phyloP scores from a whole-genome alignment of 2,797 vertebrate species.

The Caiman crocodilus region DNA sequence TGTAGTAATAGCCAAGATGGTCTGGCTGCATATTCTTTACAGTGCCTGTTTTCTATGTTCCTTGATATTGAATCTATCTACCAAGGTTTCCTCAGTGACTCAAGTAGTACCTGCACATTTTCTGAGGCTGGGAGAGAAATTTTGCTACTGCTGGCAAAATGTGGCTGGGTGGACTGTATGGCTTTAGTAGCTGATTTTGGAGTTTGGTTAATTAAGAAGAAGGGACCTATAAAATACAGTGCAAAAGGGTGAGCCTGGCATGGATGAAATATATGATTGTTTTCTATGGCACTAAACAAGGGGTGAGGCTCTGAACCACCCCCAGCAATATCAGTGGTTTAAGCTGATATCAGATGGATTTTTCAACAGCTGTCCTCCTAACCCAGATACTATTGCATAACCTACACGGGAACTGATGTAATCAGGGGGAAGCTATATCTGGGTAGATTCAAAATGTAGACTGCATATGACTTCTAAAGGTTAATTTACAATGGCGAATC shows the following conservation, averaged over 20 bases:
- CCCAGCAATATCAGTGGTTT: too few species aligned
- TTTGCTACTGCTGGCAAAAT: neutral
- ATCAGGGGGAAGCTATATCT: neutral
- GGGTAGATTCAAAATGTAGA: neutral
- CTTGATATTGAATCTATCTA: slow-evolving; percentile 30
- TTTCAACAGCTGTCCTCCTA: neutral
- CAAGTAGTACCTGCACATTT: neutral
- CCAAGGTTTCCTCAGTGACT: neutral
- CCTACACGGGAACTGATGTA: neutral
- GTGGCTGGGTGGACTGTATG: neutral
- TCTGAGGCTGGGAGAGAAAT: neutral
- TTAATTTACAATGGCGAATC: neutral
- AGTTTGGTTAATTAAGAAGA: neutral
- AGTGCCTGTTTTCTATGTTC: neutral
- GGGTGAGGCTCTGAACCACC: neutral
- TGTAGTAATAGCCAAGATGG: slow-evolving; percentile 6
- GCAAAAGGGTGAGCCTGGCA: neutral
- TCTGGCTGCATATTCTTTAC: neutral
- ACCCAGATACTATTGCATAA: neutral
- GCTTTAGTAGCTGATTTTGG: neutral
- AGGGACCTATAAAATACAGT: neutral
- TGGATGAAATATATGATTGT: neutral
- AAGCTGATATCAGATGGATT: fast-evolving
- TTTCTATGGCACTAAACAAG: neutral
- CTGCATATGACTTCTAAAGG: fast-evolving